Conservation (phyloP, 2,113 vertebrate species). For the Anoura caudifer region DNA sequence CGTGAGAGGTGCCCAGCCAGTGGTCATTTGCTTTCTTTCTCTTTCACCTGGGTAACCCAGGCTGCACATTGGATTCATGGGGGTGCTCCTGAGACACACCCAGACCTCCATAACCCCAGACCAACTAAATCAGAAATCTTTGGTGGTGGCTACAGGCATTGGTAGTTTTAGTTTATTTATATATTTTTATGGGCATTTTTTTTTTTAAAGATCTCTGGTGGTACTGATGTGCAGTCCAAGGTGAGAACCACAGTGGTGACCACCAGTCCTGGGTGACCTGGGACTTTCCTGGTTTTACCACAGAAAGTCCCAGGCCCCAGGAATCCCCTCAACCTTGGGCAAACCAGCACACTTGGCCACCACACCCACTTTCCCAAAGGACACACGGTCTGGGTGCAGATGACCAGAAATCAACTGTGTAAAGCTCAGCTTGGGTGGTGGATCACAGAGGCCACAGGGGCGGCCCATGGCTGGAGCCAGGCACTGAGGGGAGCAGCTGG, state of each 20-base stretch:
- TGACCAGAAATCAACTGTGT: not conserved
- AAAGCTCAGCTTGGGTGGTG: not conserved
- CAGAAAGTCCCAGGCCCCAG: not conserved
- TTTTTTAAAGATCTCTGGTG: not conserved
- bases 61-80: rapidly evolving
- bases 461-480: rapidly evolving
- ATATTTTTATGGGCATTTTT: not conserved
- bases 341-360: not conserved
- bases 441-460: not conserved
- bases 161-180: not conserved
- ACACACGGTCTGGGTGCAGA: rapidly evolving
- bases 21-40: not conserved
- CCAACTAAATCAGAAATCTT: not conserved
- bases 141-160: not conserved
- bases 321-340: rapidly evolving
- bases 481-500: rapidly evolving
- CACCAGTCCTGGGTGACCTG: not conserved
- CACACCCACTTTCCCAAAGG: too few relatives aligned
- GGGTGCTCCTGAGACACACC: not conserved
- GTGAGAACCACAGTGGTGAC: not conserved
- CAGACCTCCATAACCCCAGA: not conserved
- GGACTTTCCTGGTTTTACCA: not conserved
- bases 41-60: not conserved
- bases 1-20: not conserved
- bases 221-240: not conserved